These are phyloP conservation scores for Volucella inflata DNA, from an alignment of 2,888 invertebrate genomes.

Conservation along the genomic window DNA sequence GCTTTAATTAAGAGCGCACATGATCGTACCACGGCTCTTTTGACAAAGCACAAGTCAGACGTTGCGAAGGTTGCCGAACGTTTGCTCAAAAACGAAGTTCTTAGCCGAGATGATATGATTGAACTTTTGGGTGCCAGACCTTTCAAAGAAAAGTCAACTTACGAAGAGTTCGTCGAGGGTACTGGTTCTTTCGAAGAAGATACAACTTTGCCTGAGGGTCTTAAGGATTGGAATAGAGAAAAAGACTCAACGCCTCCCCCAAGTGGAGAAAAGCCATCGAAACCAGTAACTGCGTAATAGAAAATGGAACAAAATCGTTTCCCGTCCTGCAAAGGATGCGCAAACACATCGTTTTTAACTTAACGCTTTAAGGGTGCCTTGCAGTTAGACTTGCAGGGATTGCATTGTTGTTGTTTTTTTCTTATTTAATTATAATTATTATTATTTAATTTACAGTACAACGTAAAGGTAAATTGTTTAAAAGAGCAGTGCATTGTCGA, in stretches of 20 bases:
- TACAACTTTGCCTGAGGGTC: constrained; percentile 95
- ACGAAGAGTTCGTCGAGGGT: constrained; percentile 99
- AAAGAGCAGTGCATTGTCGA: constrained; percentile 33
- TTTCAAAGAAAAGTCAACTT: constrained; percentile 99
- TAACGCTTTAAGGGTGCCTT: constrained; percentile 56
- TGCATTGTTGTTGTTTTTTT: constrained; percentile 69
- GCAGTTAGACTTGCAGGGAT: constrained; percentile 47
- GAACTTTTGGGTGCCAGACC: constrained; percentile 96
- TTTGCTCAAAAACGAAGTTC: constrained; percentile 95
- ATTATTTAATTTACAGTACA: constrained; percentile 42
- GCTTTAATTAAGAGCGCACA: constrained; percentile 91
- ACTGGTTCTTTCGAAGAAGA: constrained; percentile 99
- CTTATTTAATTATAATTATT: constrained; percentile 1
- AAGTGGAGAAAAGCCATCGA: constrained; percentile 74
- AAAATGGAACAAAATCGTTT: background rate
- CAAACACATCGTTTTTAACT: constrained; percentile 52
- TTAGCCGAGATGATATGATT: constrained; percentile 98
- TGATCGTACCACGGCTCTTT: constrained; percentile 89
- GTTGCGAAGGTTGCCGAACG: constrained; percentile 95
- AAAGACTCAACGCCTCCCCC: constrained; percentile 79
- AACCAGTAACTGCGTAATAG: constrained; percentile 78
- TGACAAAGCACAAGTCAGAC: constrained; percentile 91
- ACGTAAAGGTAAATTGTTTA: constrained; percentile 41
- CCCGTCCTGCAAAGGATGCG: constrained; percentile 9
- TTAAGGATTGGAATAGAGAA: constrained; percentile 97